These are phyloP conservation scores for Danio rerio DNA, from an alignment of 2,113 vertebrate genomes.

Conservation along the genomic window DNA sequence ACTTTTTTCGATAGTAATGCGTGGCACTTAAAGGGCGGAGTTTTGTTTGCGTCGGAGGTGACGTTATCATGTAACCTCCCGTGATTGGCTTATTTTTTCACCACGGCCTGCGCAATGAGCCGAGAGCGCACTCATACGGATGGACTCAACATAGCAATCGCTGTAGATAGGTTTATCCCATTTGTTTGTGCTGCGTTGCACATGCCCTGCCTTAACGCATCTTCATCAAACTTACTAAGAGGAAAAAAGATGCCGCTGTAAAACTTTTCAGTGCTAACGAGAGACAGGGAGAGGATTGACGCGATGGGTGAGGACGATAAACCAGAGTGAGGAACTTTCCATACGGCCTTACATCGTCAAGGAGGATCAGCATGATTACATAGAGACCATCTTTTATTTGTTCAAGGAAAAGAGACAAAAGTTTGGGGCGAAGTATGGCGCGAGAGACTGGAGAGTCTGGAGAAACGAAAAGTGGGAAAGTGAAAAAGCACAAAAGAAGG, in stretches of 20 bases:
- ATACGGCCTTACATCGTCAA: conserved; percentile 8
- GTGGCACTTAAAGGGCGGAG: conserved; percentile 74
- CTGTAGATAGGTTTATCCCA: conserved; percentile 33
- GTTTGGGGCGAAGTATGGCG: conserved; percentile 77
- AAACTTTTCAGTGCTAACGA: conserved; percentile 65
- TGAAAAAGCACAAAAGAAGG: conserved; percentile 76
- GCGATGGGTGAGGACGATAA: conserved; percentile 66
- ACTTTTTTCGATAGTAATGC: conserved; percentile 64
- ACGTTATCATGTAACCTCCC: conserved; percentile 45
- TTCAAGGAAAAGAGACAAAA: conserved; percentile 60
- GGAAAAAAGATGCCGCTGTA: conserved; percentile 66
- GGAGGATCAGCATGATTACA: conserved; percentile 71
- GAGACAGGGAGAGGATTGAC: conserved; percentile 52
- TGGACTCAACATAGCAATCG: neutral
- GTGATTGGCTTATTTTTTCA: conserved; percentile 40
- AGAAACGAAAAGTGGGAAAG: conserved; percentile 64
- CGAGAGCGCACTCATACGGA: neutral
- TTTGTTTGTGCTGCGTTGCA: conserved; percentile 48
- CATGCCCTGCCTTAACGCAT: conserved; percentile 68
- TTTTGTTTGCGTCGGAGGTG: conserved; percentile 63
- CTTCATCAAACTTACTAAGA: conserved; percentile 58
- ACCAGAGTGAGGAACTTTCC: conserved; percentile 45
- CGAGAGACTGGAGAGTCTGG: conserved; percentile 69
- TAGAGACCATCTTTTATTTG: conserved; percentile 39
- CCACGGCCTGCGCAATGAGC: conserved; percentile 42